Evolutionary conservation across 2,888 invertebrate genomes (phyloP).

Genomic region (Neoscelio sp.): DNA sequence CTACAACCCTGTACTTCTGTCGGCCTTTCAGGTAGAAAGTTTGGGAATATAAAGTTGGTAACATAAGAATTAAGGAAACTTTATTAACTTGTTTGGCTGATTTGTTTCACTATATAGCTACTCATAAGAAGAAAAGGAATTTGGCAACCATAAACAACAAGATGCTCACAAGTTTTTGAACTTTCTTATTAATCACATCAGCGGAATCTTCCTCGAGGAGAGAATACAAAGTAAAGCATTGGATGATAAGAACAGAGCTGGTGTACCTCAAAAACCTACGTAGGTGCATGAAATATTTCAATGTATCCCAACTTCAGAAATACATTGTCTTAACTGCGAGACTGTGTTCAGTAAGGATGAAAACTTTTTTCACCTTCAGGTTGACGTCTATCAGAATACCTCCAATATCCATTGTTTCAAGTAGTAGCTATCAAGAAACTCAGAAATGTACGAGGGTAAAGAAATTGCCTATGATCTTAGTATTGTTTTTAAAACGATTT

Average conservation of each 20-base stretch:
- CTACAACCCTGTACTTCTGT: slow-evolving; percentile 99
- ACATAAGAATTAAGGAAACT: slow-evolving; percentile 98
- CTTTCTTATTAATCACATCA: slow-evolving; percentile 99
- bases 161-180: slow-evolving; percentile 99
- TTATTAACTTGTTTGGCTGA: slow-evolving; percentile 98
- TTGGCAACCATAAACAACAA: slow-evolving; percentile 99
- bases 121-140: slow-evolving; percentile 99
- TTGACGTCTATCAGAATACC: slow-evolving; percentile 99
- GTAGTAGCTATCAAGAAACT: slow-evolving; percentile 99
- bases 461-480: slow-evolving; percentile 98
- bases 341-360: slow-evolving; percentile 99
- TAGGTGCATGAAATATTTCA: slow-evolving; percentile 99
- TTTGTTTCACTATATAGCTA: slow-evolving; percentile 99
- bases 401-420: slow-evolving; percentile 99
- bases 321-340: slow-evolving; percentile 99
- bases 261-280: slow-evolving; percentile 91
- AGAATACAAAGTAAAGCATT: slow-evolving; percentile 88
- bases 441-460: slow-evolving; percentile 99
- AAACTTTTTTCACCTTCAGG: slow-evolving; percentile 99
- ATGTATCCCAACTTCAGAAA: slow-evolving; percentile 99
- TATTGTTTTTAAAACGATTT: slow-evolving; percentile 98
- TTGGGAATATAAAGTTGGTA: slow-evolving; percentile 98
- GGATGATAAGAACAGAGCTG: slow-evolving; percentile 83
- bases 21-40: slow-evolving; percentile 99
- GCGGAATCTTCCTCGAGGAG: slow-evolving; percentile 97